Base-by-base conservation (phyloP, 2,888 invertebrate genomes). In the Apodemia hepburni region DNA sequence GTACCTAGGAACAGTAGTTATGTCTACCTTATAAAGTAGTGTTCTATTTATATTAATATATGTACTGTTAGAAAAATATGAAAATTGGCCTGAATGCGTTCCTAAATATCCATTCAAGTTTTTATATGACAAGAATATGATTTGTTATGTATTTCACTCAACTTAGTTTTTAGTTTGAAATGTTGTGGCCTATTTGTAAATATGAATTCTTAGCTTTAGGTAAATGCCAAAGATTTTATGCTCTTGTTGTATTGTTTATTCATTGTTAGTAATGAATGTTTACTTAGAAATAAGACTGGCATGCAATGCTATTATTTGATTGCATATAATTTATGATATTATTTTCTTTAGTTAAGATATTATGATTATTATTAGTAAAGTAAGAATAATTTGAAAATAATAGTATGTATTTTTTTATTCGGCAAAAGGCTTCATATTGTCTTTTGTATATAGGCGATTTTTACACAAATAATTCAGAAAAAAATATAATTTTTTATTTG, bases 221-320 rank as follows among this genome's bases (percentile, higher is more conserved):
- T 11, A 54, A 54, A 54, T 54, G 51, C 51, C 51, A 54, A 54
- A 54, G 51, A 54, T 54, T 54, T 54, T 54, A 54, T 54, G 51
- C 51, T 54, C 22, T 54, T 51, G 6, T 35, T 38, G 42, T 42
- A 42, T 54, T 54, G 51, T 54, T 54, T 54, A 54, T 54, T 54
- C 18, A 27, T 54, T 54, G 7, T 54, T 54, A 27, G 3, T 22
- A 54, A 27, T 54, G 51, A 54, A 54, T 54, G 12, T 54, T 22
- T 15, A 54, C 27, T 54, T 54, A 54, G 51, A 54, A 27, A 54
- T 54, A 54, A 54, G 51, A 54, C 51, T 54, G 51, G 51, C 27
- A 54, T 54, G 51, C 51, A 54, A 54, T 54, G 27, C 51, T 22
- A 11, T 54, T 54, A 54, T 54, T 22, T 54, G 51, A 54, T 54